A percentile compares a stretch with the other conserved stretches of the same genome.
Evolutionary conservation across 1,140 invertebrate species (phyloP).

Genomic region (Achroia grisella): DNA sequence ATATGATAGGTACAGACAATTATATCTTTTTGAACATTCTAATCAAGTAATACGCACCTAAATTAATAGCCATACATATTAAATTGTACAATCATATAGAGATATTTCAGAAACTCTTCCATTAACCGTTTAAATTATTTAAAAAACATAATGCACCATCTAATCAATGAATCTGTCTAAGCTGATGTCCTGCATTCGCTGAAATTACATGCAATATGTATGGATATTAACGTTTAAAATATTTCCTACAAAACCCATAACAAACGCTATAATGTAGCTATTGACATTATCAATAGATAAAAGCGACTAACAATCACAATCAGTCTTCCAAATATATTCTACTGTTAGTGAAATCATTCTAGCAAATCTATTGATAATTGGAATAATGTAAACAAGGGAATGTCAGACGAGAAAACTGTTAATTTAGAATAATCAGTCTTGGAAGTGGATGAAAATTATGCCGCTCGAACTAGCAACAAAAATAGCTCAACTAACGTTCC

Average conservation of each 20-base stretch:
- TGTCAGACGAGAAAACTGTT: slow-evolving; percentile 29
- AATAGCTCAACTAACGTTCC: slow-evolving; percentile 30
- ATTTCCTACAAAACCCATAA: slow-evolving; percentile 19
- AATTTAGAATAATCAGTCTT: slow-evolving; percentile 69
- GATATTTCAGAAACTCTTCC: no score
- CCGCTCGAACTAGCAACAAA: slow-evolving; percentile 4
- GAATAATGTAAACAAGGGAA: slow-evolving; percentile 26
- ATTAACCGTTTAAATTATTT: no score
- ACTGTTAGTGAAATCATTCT: slow-evolving; percentile 25
- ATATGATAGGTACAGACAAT: no score
- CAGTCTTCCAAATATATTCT: slow-evolving; percentile 43
- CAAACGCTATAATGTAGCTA: slow-evolving; percentile 43
- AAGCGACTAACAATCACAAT: slow-evolving; percentile 37
- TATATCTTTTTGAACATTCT: no score
- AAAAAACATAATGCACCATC: no score
- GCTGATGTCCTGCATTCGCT: no score
- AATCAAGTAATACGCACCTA: no score
- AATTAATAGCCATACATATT: no score
- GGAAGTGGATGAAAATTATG: slow-evolving; percentile 38
- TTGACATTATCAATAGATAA: slow-evolving; percentile 57
- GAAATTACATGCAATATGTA: slow-evolving; percentile 1
- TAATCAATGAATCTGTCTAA: no score
- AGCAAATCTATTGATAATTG: slow-evolving; percentile 27
- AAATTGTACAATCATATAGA: no score
- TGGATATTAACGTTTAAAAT: not conserved